Conservation (phyloP, 2,797 vertebrate species). For the Spatula versicolor region DNA sequence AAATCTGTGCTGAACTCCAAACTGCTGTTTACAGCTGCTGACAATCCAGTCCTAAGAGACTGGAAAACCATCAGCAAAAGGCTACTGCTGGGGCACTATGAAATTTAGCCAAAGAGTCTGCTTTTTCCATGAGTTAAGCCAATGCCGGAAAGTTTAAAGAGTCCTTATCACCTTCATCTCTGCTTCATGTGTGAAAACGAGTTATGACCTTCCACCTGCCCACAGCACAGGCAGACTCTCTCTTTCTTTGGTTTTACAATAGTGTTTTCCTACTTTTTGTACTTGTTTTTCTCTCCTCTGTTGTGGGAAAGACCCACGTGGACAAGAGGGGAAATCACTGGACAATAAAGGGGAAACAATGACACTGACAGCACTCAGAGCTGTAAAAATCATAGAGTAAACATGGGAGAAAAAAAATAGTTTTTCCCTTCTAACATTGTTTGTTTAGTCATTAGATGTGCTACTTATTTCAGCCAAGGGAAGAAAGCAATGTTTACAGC, state of each 20-base stretch:
- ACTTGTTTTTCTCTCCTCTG: slow-evolving; percentile 61
- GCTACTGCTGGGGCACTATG: neutral
- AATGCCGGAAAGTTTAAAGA: slow-evolving; percentile 56
- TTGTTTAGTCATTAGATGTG: slow-evolving; percentile 41
- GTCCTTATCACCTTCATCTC: slow-evolving; percentile 51
- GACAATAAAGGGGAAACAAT: slow-evolving; percentile 71
- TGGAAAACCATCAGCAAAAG: slow-evolving; percentile 44
- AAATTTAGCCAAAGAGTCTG: slow-evolving; percentile 47
- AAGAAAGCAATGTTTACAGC: slow-evolving; percentile 10
- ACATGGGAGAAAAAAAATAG: slow-evolving; percentile 55
- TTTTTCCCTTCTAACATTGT: slow-evolving; percentile 47
- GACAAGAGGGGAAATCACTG: slow-evolving; percentile 57
- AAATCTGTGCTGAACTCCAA: neutral
- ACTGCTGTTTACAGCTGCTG: slow-evolving; percentile 15
- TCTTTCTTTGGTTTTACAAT: slow-evolving; percentile 59
- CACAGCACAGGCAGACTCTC: slow-evolving; percentile 33
- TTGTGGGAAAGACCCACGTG: slow-evolving; percentile 61
- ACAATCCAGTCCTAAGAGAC: neutral
- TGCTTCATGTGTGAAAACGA: slow-evolving; percentile 59
- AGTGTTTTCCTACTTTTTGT: slow-evolving; percentile 58
- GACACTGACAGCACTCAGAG: slow-evolving; percentile 52
- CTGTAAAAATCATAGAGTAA: slow-evolving; percentile 61
- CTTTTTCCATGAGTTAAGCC: slow-evolving; percentile 52
- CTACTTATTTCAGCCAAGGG: neutral
- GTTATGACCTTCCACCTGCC: slow-evolving; percentile 56